These are phyloP conservation scores for Zonotrichia albicollis DNA, from an alignment of 2,797 vertebrate genomes.

Conservation along the genomic window DNA sequence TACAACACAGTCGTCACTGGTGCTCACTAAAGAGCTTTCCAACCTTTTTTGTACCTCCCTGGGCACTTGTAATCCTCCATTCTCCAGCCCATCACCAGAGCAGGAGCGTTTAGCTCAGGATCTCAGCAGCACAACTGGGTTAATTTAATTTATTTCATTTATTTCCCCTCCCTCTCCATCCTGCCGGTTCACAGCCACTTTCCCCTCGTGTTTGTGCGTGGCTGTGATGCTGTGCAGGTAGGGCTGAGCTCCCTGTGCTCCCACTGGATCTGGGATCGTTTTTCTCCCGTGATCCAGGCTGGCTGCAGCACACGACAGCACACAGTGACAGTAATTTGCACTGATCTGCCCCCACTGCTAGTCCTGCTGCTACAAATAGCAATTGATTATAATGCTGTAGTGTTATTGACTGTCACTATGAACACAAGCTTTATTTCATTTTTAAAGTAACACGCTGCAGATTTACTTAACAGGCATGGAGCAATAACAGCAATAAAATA, in stretches of 20 bases:
- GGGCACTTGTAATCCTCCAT: slow-evolving; percentile 54
- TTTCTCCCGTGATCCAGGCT: slow-evolving; percentile 80
- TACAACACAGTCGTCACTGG: not conserved
- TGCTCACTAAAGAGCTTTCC: slow-evolving; percentile 46
- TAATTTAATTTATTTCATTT: slow-evolving; percentile 74
- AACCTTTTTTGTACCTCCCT: slow-evolving; percentile 65
- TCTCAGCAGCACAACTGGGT: slow-evolving; percentile 10
- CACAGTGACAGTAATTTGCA: slow-evolving; percentile 92
- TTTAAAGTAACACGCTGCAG: slow-evolving; percentile 74
- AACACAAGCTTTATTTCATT: slow-evolving; percentile 80
- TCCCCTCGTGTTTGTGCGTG: not conserved
- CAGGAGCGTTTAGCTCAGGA: slow-evolving; percentile 25
- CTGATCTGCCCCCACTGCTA: slow-evolving; percentile 90
- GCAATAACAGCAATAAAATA: slow-evolving; percentile 12
- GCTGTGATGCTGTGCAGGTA: slow-evolving; percentile 77
- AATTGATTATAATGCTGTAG: slow-evolving; percentile 93
- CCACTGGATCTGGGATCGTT: slow-evolving; percentile 78
- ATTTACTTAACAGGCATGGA: slow-evolving; percentile 68
- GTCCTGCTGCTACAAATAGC: slow-evolving; percentile 91
- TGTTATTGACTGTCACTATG: slow-evolving; percentile 87
- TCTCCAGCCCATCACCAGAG: not conserved
- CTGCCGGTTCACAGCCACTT: slow-evolving; percentile 3
- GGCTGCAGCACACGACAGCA: slow-evolving; percentile 82
- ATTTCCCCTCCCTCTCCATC: slow-evolving; percentile 44
- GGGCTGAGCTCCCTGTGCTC: slow-evolving; percentile 77